Evolutionary conservation across 2,797 vertebrate genomes (phyloP).

Genomic region (Acipenser oxyrinchus): DNA sequence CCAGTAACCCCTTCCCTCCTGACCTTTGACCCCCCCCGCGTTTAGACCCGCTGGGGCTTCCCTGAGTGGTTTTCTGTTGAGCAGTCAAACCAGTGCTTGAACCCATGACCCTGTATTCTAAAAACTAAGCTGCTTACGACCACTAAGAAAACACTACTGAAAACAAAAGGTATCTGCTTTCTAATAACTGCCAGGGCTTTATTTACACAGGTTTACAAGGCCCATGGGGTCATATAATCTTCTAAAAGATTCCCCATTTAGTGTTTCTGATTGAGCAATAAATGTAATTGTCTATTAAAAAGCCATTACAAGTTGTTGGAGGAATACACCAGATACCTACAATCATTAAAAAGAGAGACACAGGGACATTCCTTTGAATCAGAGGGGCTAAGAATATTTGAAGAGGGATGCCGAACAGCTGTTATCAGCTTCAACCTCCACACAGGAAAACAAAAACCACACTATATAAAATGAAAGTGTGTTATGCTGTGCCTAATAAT

Average conservation of each 20-base stretch:
- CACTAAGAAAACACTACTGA: too few species aligned
- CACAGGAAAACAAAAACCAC: conserved; percentile 21
- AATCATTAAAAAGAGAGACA: conserved; percentile 62
- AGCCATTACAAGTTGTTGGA: conserved; percentile 64
- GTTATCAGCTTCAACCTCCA: background rate
- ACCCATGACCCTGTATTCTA: too few species aligned
- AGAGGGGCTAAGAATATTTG: conserved; percentile 30
- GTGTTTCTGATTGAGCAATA: conserved; percentile 61
- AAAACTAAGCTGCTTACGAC: too few species aligned
- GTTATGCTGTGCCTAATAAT: conserved; percentile 22
- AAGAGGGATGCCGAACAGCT: conserved; percentile 23
- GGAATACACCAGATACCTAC: conserved; percentile 49
- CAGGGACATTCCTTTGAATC: conserved; percentile 39
- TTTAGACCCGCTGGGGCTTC: background rate
- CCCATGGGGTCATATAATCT: background rate
- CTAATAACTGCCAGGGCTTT: too few species aligned
- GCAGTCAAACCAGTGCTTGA: too few species aligned
- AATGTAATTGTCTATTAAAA: conserved; percentile 67
- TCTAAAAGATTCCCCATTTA: conserved; percentile 37
- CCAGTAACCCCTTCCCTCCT: conserved; percentile 15
- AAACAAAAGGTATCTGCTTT: too few species aligned
- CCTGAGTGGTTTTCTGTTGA: too few species aligned
- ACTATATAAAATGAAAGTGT: conserved; percentile 18
- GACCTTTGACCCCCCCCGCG: conserved; percentile 28
- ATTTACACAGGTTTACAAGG: conserved; percentile 4